phyloP scores from a whole-genome alignment of 2,113 vertebrate species.

The Hirundichthys speculiger region DNA sequence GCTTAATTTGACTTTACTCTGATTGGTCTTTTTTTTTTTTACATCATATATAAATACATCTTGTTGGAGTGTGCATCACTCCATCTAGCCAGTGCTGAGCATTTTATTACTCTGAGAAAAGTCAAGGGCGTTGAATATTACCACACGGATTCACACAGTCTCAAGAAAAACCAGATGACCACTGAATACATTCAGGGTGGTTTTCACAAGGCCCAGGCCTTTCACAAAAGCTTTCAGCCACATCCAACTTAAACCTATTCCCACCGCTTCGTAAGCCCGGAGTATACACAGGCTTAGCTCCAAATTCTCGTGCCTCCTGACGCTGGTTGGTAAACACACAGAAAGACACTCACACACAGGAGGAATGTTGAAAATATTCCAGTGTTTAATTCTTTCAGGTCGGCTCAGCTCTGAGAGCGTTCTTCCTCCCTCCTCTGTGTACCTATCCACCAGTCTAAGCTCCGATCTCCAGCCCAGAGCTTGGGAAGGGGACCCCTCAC shows the following conservation, averaged over 20 bases:
- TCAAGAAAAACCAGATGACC: conserved; percentile 37
- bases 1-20: too few relatives aligned
- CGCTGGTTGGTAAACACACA: conserved; percentile 18
- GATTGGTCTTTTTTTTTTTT: too few relatives aligned
- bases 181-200: conserved; percentile 14
- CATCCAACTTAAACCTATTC: conserved; percentile 61
- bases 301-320: conserved; percentile 39
- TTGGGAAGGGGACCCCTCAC: conserved; percentile 24
- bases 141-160: conserved; percentile 38
- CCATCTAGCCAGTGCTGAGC: conserved; percentile 6
- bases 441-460: conserved; percentile 34
- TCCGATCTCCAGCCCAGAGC: conserved; percentile 27
- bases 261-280: conserved; percentile 29
- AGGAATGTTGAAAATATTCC: conserved; percentile 46
- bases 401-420: conserved; percentile 26
- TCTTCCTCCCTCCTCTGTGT: conserved; percentile 26
- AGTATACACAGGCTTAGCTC: conserved; percentile 53
- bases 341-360: conserved; percentile 24
- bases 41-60: too few relatives aligned
- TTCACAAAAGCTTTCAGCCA: conserved; percentile 50
- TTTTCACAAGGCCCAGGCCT: background rate
- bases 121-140: conserved; percentile 34
- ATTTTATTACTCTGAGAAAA: conserved; percentile 27
- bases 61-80: too few relatives aligned
- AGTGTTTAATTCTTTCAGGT: conserved; percentile 57